Evolutionary conservation across 2,113 vertebrate genomes (phyloP), one percentile per base, ranked within the genome.

Genomic region (Thinocorus orbignyianus): DNA sequence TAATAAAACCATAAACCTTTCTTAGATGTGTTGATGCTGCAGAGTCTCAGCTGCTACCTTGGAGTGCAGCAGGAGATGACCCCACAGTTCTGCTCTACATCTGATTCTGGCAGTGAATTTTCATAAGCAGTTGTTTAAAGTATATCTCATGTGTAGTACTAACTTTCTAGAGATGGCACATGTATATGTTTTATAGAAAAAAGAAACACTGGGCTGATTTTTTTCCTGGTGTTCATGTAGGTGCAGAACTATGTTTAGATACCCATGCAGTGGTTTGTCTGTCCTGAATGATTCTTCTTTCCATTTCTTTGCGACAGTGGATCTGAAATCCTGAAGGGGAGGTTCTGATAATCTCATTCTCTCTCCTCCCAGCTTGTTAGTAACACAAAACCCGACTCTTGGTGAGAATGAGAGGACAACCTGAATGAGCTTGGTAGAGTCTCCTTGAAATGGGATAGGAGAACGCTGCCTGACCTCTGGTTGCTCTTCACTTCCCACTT

Each of bases 61-160:
- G 42, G 41, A 6, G 12, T 81, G n/a, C 55, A 62, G 46, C 31
- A 37, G 76, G 52, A 13, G 7, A 5, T 54, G 66, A 72, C 52
- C 24, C 17, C n/a, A 3, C 24, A 20, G 24, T 58, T 64, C 35
- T 87, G 54, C 17, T 26, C 16, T 44, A 6, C 9, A 9, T 42
- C 28, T 64, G 48, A 37, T 62, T 64, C 19, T 79, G 57, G 46
- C 17, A n/a, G 49, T 8, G 28, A 11, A 6, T 22, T 57, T 23
- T 13, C 18, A 4, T 4, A 42, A 22, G 4, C 2, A 9, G 19
- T 5, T 48, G 8, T 33, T 91, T 25, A 39, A 69, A 44, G 22
- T 61, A 2, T 46, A 0, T 30, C 17, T 86, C 2, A 0, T 5
- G 26, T 23, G 6, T 24, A 48, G 19, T 26, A 19, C 24, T n/a